Conservation (phyloP, 2,888 invertebrate species). For the Pollenia amentaria region DNA sequence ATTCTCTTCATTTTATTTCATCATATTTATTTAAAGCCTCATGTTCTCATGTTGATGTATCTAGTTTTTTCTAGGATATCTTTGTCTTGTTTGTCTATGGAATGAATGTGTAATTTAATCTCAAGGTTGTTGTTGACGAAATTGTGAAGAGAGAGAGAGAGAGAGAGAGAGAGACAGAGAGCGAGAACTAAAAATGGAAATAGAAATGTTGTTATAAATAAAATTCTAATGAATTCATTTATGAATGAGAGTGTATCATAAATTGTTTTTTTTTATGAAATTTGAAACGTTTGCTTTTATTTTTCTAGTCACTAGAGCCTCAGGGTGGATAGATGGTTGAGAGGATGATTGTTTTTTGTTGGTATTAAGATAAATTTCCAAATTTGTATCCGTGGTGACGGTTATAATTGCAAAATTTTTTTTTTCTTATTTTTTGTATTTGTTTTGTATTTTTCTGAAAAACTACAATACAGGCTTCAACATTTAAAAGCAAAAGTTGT, state of each 20-base stretch:
- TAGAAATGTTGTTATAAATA: constrained; percentile 53
- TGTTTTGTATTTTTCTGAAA: not conserved
- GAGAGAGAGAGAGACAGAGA: not conserved
- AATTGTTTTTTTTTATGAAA: constrained; percentile 24
- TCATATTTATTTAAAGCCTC: not conserved
- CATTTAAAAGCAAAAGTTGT: too few species aligned
- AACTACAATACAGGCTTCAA: too few species aligned
- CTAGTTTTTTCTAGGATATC: constrained; percentile 1
- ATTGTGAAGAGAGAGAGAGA: not conserved
- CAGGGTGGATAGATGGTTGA: not conserved
- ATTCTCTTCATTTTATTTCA: not conserved
- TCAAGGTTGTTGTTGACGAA: constrained; percentile 58
- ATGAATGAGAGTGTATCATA: constrained; percentile 22
- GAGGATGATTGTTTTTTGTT: not conserved
- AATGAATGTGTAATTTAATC: constrained; percentile 30
- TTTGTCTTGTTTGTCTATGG: constrained; percentile 6
- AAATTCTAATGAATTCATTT: constrained; percentile 54
- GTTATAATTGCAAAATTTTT: constrained; percentile 6
- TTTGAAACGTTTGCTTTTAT: constrained; percentile 13
- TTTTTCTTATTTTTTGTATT: not conserved
- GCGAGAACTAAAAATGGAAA: constrained; percentile 11
- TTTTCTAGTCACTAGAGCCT: not conserved
- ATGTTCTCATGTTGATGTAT: not conserved
- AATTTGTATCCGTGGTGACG: not conserved
- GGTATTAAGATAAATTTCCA: not conserved